These are phyloP conservation scores for Sussaba pulchella DNA, from an alignment of 2,888 invertebrate species.

Conservation along the genomic window DNA sequence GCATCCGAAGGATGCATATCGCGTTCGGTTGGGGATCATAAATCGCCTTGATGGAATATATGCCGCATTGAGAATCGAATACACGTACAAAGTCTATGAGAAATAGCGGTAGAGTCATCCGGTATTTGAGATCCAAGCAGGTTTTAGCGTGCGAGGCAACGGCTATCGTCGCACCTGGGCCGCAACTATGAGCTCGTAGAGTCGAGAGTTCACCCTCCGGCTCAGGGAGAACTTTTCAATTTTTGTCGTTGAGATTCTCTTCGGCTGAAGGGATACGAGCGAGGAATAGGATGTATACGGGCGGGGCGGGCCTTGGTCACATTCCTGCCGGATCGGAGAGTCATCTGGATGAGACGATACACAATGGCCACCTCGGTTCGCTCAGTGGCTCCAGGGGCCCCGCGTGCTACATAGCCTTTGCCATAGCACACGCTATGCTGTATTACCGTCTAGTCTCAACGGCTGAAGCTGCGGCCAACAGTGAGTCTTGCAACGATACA, in stretches of 20 bases:
- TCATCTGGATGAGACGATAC: conserved; percentile 77
- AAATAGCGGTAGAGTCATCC: conserved; percentile 52
- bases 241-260: conserved; percentile 63
- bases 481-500: conserved; percentile 71
- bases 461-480: conserved; percentile 49
- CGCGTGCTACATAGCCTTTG: conserved; percentile 38
- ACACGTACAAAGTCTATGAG: conserved; percentile 57
- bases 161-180: conserved; percentile 63
- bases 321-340: conserved; percentile 74
- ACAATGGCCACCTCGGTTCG: conserved; percentile 72
- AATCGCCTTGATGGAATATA: conserved; percentile 60
- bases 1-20: conserved; percentile 62
- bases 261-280: conserved; percentile 50
- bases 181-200: conserved; percentile 57
- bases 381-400: conserved; percentile 59
- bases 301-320: conserved; percentile 71
- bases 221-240: conserved; percentile 66
- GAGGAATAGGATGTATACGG: conserved; percentile 48
- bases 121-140: conserved; percentile 56
- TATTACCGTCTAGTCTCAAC: conserved; percentile 56
- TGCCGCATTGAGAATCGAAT: conserved; percentile 65
- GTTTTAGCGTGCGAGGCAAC: conserved; percentile 56
- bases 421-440: conserved; percentile 51
- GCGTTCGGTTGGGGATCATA: conserved; percentile 63
- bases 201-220: conserved; percentile 64